These are phyloP conservation scores for Ruditapes philippinarum DNA, from an alignment of 1,140 invertebrate genomes.

Conservation along the genomic window DNA sequence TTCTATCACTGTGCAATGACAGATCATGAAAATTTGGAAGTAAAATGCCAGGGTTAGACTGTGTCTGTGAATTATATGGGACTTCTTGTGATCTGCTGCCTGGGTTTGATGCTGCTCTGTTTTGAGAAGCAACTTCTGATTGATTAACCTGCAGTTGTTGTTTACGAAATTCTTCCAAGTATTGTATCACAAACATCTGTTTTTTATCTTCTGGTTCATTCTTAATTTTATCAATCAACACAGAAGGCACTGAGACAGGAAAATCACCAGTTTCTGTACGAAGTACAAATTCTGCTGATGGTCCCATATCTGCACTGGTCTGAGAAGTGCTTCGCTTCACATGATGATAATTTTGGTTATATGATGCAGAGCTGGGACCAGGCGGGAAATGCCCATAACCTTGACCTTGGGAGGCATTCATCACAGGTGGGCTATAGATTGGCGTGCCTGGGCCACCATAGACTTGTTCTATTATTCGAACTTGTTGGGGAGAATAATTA, in stretches of 20 bases:
- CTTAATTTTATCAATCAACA: neutral
- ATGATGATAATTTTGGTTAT: neutral
- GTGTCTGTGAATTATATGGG: too few species aligned
- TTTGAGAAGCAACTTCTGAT: neutral
- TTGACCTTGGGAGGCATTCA: neutral
- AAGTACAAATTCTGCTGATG: neutral
- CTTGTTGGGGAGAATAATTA: neutral
- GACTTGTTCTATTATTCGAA: neutral
- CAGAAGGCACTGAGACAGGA: neutral
- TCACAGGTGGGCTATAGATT: neutral
- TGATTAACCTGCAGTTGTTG: neutral
- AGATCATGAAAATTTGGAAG: too few species aligned
- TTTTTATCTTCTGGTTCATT: neutral
- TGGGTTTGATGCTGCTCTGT: neutral
- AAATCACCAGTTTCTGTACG: neutral
- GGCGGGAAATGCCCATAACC: neutral
- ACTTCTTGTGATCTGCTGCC: too few species aligned
- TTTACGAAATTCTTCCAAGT: neutral
- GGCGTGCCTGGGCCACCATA: neutral
- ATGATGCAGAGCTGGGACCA: neutral
- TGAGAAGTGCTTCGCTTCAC: neutral
- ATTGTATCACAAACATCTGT: neutral
- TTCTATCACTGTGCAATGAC: too few species aligned
- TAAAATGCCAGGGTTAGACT: too few species aligned
- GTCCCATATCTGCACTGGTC: neutral